Evolutionary conservation across 2,797 vertebrate species (phyloP).

Genomic region (Brotula barbata): DNA sequence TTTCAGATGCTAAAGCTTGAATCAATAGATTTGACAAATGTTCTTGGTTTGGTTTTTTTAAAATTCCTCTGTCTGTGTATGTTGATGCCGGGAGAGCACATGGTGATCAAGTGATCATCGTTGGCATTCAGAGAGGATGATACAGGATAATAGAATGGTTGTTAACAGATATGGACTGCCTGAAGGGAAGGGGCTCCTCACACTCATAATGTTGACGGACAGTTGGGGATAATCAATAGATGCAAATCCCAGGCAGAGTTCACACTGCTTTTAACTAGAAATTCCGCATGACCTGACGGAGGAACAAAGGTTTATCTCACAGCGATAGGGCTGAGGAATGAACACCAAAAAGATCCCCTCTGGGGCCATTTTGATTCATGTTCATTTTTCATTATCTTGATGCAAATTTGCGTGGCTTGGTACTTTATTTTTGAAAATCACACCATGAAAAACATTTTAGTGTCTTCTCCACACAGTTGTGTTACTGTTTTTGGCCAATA

Average conservation of each 20-base stretch:
- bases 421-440: not conserved
- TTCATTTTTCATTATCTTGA: slow-evolving; percentile 7
- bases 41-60: slow-evolving; percentile 23
- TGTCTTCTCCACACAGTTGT: slow-evolving; percentile 27
- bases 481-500: slow-evolving; percentile 25
- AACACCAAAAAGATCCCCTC: slow-evolving; percentile 3
- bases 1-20: slow-evolving; percentile 14
- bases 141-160: slow-evolving; percentile 72
- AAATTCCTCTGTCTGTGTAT: slow-evolving; percentile 55
- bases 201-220: slow-evolving; percentile 9
- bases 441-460: slow-evolving; percentile 9
- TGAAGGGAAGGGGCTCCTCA: slow-evolving; percentile 44
- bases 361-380: not conserved
- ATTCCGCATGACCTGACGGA: slow-evolving; percentile 18
- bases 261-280: slow-evolving; percentile 15
- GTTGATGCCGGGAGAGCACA: slow-evolving; percentile 70
- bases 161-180: slow-evolving; percentile 55
- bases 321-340: not conserved
- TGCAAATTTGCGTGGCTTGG: not conserved
- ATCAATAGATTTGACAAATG: slow-evolving; percentile 6
- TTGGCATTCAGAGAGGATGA: slow-evolving; percentile 51
- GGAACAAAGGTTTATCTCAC: not conserved
- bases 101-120: slow-evolving; percentile 82
- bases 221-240: slow-evolving; percentile 26
- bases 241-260: slow-evolving; percentile 6